A percentile compares a stretch with the other conserved stretches of the same genome.
Conservation (phyloP, 2,797 vertebrate genomes). For the Sebastes wilsoni region DNA sequence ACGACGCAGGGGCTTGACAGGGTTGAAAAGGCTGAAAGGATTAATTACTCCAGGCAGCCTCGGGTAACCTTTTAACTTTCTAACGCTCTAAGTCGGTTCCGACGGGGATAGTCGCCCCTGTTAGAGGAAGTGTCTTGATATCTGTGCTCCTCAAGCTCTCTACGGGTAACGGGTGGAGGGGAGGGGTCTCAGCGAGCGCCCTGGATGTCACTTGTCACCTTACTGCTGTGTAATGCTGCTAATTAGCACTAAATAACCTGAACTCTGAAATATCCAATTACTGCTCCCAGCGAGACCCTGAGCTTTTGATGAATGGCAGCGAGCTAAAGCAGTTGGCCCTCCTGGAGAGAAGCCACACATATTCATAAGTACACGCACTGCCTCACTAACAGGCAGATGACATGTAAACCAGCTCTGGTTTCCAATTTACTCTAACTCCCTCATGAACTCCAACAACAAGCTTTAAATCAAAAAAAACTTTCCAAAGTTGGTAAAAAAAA, state of each 20-base stretch:
- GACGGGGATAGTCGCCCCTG: slow-evolving; percentile 29
- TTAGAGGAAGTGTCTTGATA: slow-evolving; percentile 42
- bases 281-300: slow-evolving; percentile 46
- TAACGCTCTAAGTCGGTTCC: slow-evolving; percentile 36
- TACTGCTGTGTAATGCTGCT: slow-evolving; percentile 58
- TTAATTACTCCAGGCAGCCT: slow-evolving; percentile 67
- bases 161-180: slow-evolving; percentile 19
- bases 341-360: slow-evolving; percentile 29
- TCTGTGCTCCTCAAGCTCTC: slow-evolving; percentile 24
- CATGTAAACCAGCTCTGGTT: slow-evolving; percentile 12
- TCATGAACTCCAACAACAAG: neutral
- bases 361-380: neutral
- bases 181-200: slow-evolving; percentile 33
- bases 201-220: slow-evolving; percentile 67
- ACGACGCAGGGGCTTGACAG: slow-evolving; percentile 44
- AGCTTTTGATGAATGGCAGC: slow-evolving; percentile 57
- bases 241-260: slow-evolving; percentile 68
- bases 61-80: slow-evolving; percentile 71
- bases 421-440: neutral
- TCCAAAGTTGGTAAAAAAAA: neutral
- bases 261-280: slow-evolving; percentile 73
- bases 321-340: slow-evolving; percentile 28
- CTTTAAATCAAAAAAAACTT: slow-evolving; percentile 9
- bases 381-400: slow-evolving; percentile 7
- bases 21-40: slow-evolving; percentile 64